These are phyloP conservation scores for human (Homo sapiens) DNA, from an alignment of 2,113 vertebrate species.

Conservation along the genomic window DNA sequence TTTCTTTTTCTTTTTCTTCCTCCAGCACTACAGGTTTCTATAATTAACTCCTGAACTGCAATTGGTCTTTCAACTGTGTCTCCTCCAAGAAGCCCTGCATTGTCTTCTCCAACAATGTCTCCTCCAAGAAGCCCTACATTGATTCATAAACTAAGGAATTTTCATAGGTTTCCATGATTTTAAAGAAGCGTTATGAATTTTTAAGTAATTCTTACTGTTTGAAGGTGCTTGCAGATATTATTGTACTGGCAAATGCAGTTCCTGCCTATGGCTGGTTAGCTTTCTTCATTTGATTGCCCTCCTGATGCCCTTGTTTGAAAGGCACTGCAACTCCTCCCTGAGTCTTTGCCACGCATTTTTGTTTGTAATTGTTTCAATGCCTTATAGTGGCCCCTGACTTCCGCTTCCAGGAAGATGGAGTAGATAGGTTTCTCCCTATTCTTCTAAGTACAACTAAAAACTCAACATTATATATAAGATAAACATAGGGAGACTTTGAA, in stretches of 20 bases:
- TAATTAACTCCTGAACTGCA: slow-evolving; percentile 57
- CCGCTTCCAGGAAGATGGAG: not conserved
- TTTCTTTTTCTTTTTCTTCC: not conserved
- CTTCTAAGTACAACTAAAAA: not conserved
- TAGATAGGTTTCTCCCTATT: not conserved
- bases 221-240: not conserved
- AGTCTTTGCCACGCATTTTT: not conserved
- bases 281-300: not conserved
- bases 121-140: not conserved
- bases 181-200: not conserved
- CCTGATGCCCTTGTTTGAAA: not conserved
- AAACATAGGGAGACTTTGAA: not conserved
- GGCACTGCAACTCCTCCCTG: not conserved
- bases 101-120: not conserved
- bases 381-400: not conserved
- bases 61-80: slow-evolving; percentile 3
- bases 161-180: not conserved
- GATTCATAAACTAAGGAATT: slow-evolving; percentile 23
- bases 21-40: not conserved
- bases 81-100: not conserved
- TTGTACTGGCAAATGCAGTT: not conserved
- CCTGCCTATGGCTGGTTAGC: not conserved
- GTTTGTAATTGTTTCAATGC: slow-evolving; percentile 15
- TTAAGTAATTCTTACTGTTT: slow-evolving; percentile 3
- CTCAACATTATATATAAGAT: not conserved